A percentile compares a stretch with the other conserved stretches of the same genome.
These are phyloP conservation scores for Caerostris darwini DNA, from an alignment of 1,140 invertebrate genomes.

Conservation along the genomic window DNA sequence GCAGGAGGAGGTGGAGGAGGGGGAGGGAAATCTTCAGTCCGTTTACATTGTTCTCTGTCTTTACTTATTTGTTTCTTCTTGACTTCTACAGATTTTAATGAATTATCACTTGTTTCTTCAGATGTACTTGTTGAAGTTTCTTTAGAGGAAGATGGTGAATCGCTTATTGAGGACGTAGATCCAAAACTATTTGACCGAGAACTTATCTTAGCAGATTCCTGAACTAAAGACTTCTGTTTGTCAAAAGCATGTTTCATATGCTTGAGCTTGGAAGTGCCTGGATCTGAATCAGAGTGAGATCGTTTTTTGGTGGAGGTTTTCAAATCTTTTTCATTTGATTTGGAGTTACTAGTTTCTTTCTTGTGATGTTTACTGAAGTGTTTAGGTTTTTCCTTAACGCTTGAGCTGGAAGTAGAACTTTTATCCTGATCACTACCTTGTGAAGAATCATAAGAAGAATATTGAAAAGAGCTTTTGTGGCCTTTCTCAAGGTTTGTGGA, in stretches of 20 bases:
- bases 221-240: neutral
- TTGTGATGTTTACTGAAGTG: slow-evolving; percentile 62
- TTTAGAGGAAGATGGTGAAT: slow-evolving; percentile 38
- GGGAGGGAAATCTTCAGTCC: slow-evolving; percentile 18
- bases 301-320: slow-evolving; percentile 46
- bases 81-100: neutral
- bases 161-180: slow-evolving; percentile 41
- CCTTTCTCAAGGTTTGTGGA: slow-evolving; percentile 4
- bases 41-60: slow-evolving; percentile 13
- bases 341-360: slow-evolving; percentile 30
- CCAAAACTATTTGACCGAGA: slow-evolving; percentile 66
- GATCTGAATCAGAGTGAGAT: slow-evolving; percentile 18
- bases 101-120: slow-evolving; percentile 54
- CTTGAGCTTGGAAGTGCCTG: slow-evolving; percentile 7
- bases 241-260: neutral
- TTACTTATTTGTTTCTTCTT: slow-evolving; percentile 28
- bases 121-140: slow-evolving; percentile 7
- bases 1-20: slow-evolving; percentile 68
- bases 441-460: slow-evolving; percentile 74
- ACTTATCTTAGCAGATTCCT: slow-evolving; percentile 35
- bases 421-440: slow-evolving; percentile 69
- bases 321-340: neutral
- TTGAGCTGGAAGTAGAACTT: neutral
- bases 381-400: slow-evolving; percentile 46
- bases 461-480: slow-evolving; percentile 21